phyloP scores from a whole-genome alignment of 2,888 invertebrate genomes.

The Drosophila paramelanica region DNA sequence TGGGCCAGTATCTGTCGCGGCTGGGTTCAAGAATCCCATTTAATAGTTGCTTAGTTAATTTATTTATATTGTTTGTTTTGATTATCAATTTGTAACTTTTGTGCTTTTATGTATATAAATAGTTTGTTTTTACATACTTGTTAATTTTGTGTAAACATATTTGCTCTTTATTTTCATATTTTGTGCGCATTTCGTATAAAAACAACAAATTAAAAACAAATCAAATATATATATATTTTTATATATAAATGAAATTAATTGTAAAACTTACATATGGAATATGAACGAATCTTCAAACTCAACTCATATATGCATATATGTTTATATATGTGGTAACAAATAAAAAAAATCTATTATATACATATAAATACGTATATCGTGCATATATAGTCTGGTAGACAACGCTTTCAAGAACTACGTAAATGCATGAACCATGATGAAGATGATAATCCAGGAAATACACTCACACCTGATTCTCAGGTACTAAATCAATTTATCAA shows the following conservation, averaged over 20 bases:
- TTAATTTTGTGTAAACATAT: conserved; percentile 63
- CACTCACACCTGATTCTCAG: conserved; percentile 91
- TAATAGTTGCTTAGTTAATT: neutral
- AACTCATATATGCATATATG: conserved; percentile 21
- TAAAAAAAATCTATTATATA: conserved; percentile 19
- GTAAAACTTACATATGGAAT: conserved; percentile 48
- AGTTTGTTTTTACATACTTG: conserved; percentile 22
- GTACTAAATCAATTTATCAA: conserved; percentile 79
- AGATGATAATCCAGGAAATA: conserved; percentile 89
- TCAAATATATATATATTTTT: conserved; percentile 11
- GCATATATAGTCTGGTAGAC: conserved; percentile 86
- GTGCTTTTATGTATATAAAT: conserved; percentile 11
- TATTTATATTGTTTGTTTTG: neutral
- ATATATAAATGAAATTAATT: conserved; percentile 26
- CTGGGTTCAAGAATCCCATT: neutral
- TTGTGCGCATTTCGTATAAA: conserved; percentile 57
- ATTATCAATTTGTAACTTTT: neutral
- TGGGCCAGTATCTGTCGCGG: conserved; percentile 12
- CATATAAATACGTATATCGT: conserved; percentile 39
- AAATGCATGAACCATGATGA: conserved; percentile 95
- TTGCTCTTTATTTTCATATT: conserved; percentile 76
- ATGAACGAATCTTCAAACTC: conserved; percentile 46
- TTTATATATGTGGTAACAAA: conserved; percentile 30
- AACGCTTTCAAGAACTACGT: conserved; percentile 93
- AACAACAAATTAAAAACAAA: conserved; percentile 29